Base-by-base conservation (phyloP, 2,888 invertebrate species). In the Dynastes grantii region DNA sequence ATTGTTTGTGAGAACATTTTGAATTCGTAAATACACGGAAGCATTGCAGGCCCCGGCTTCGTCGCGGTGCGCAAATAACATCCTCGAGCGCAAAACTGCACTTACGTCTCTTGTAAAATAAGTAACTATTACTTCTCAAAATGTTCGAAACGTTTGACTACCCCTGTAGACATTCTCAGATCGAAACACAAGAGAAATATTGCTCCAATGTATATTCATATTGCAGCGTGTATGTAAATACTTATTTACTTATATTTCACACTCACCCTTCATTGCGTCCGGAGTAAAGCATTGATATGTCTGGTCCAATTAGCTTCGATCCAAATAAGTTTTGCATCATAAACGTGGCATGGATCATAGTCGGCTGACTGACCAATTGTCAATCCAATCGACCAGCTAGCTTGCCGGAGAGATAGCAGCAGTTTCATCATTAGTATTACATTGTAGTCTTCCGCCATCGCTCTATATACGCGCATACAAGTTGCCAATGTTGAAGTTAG, bases 211-310 rank as follows among this genome's bases (percentile, higher is more conserved):
- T 11, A 45, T 61, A 61, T 61, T 61, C 55, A 75, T 22, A 22
- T 58, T 16, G 55, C 22, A 9, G 22, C 32, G n/a, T 29, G 27
- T 75, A 49, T 49, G 73, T 75, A 75, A 75, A 75, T 75, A 45
- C 45, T 29, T 75, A 61, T 75, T 75, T 75, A 61, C 73, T 40
- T 75, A 61, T 75, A 75, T 75, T 78, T 78, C 67, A 73, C 78
- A 65, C 73, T 78, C 75, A 63, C 77, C 37, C 32, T 67, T 22
- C 78, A 71, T 51, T 58, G 55, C 64, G 29, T 40, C 73, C 37
- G 55, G 55, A 78, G 75, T 78, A 78, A 78, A 78, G 75, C 67
- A 75, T 67, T 73, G 71, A 78, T 67, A 73, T 73, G 78, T 78
- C 78, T 67, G 75, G 78, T 71, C 78, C 78, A 78, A 78, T 78